Base-by-base conservation (phyloP, 2,797 vertebrate genomes). In the Enteromius paludinosus region DNA sequence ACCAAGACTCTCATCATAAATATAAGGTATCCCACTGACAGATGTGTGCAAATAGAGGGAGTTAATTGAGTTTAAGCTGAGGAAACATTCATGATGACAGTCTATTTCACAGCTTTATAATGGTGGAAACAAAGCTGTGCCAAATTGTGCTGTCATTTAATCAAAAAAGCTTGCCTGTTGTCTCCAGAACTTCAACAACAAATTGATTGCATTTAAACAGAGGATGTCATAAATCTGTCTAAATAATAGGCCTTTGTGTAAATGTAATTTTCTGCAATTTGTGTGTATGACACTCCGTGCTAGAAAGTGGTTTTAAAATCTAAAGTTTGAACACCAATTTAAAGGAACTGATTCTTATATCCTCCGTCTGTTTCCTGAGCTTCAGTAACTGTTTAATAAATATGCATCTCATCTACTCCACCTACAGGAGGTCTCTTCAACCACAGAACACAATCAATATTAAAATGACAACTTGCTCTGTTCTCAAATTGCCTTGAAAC, bases 401-500 rank as follows among this genome's bases (percentile, higher is more conserved):
- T 76, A 69, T 69, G n/a, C 71, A 80, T 62, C 61, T 62, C 64
- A 62, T 81, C 68, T 86, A 15, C 66, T 76, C 61, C 68, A 84
- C 33, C 78, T 68, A 56, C 68, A 35, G 71, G 70, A 78, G 79
- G 74, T 74, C 65, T 35, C 12, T 69, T 79, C 35, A 70, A 38
- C 62, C 79, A 47, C 52, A 47, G 20, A 45, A 56, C 20, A 74
- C 61, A 38, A 83, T 87, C 78, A 69, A 77, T 85, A 80, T 82
- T 83, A 65, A 76, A 79, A 66, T 41, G 18, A 41, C 83, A 80
- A 25, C 38, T 52, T 47, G 66, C 61, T 80, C 72, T 82, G 45
- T 77, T 66, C 79, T 77, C 65, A 74, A 76, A 82, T 79, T 85
- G 66, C 74, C 61, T 84, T 72, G 28, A 54, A 85, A 66, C 76